Evolutionary conservation across 2,888 invertebrate genomes (phyloP).

Genomic region (Troides helena): DNA sequence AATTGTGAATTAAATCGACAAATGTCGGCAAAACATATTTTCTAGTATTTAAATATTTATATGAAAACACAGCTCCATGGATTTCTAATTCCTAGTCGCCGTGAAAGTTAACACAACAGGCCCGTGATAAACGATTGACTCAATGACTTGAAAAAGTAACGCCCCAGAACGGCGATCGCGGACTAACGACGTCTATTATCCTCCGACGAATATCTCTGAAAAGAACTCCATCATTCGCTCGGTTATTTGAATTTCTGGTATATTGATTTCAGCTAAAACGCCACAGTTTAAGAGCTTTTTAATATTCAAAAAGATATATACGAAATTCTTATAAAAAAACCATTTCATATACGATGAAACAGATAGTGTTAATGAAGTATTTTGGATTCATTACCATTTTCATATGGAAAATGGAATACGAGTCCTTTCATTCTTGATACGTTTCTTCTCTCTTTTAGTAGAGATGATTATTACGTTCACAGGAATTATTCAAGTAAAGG

Average conservation of each 20-base stretch:
- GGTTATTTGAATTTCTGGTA: slow-evolving; percentile 36
- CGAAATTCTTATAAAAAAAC: too few species aligned
- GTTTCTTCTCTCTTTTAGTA: too few species aligned
- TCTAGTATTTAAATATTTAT: slow-evolving; percentile 4
- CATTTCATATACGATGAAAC: too few species aligned
- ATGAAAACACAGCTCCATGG: slow-evolving; percentile 41
- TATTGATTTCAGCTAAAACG: not conserved
- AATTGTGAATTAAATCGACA: not conserved
- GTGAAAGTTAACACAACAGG: slow-evolving; percentile 76
- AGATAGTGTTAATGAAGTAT: too few species aligned
- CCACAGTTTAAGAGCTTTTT: not conserved
- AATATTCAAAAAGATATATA: not conserved
- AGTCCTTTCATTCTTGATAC: too few species aligned
- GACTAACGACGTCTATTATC: slow-evolving; percentile 76
- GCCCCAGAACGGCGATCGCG: slow-evolving; percentile 67
- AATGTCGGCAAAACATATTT: not conserved
- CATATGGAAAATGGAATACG: too few species aligned
- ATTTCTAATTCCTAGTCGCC: slow-evolving; percentile 44
- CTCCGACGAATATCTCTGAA: slow-evolving; percentile 51
- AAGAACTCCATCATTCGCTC: slow-evolving; percentile 42
- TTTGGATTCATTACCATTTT: too few species aligned
- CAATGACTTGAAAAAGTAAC: slow-evolving; percentile 79
- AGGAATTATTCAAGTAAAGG: too few species aligned
- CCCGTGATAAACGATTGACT: slow-evolving; percentile 79
- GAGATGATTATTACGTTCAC: too few species aligned